A percentile compares a stretch with the other conserved stretches of the same genome.
Evolutionary conservation across 1,140 invertebrate genomes (phyloP).

Genomic region (Euschistus heros): DNA sequence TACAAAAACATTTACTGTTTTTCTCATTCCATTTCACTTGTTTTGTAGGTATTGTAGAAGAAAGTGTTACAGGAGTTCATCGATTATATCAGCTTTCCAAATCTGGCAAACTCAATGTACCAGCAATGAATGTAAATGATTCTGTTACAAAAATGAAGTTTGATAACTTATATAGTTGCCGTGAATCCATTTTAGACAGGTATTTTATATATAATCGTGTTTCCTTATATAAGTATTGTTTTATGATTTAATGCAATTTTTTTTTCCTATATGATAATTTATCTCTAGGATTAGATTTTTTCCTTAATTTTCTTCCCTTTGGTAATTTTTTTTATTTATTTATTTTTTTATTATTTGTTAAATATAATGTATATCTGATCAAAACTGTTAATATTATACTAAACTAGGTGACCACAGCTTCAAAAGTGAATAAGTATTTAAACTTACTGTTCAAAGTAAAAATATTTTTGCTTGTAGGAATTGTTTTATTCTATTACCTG

Average conservation of each 20-base stretch:
- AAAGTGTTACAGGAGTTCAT: conserved; percentile 95
- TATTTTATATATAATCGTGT: conserved; percentile 37
- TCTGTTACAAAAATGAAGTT: conserved; percentile 99
- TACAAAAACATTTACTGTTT: neutral
- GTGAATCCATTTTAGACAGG: conserved; percentile 82
- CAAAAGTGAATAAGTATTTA: too few relatives aligned
- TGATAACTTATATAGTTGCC: conserved; percentile 89
- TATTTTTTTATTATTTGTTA: conserved; percentile 30
- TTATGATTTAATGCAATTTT: too few relatives aligned
- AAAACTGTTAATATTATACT: too few relatives aligned
- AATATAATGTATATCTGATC: too few relatives aligned
- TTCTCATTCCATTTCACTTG: conserved; percentile 26
- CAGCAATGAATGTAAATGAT: conserved; percentile 98
- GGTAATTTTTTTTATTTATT: neutral
- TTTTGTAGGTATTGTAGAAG: conserved; percentile 81
- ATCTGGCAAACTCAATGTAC: conserved; percentile 86
- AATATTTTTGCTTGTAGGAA: too few relatives aligned
- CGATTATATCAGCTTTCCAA: conserved; percentile 92
- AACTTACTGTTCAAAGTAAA: too few relatives aligned
- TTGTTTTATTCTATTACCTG: too few relatives aligned
- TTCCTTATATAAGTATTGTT: too few relatives aligned
- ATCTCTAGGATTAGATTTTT: too few relatives aligned
- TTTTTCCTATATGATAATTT: too few relatives aligned
- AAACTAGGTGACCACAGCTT: too few relatives aligned
- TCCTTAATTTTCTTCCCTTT: too few relatives aligned